A percentile compares a stretch with the other conserved stretches of the same genome.
phyloP scores from a whole-genome alignment of 2,113 vertebrate species.

The Mesembrinibis cayennensis region DNA sequence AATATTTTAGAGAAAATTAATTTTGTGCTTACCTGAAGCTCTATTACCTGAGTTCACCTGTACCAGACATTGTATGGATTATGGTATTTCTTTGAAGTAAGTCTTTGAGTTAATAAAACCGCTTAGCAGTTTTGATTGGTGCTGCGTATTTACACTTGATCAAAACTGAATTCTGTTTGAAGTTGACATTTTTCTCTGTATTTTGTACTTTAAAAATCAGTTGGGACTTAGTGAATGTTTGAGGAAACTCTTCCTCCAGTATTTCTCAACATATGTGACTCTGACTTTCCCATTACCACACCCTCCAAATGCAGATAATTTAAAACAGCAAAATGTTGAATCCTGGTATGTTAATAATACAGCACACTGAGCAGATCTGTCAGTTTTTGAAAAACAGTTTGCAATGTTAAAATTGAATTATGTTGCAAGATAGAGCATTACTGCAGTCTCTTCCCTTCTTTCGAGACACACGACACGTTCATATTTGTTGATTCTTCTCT shows the following conservation, averaged over 20 bases:
- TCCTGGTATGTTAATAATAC: conserved; percentile 59
- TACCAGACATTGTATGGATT: not conserved
- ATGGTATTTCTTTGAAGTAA: not conserved
- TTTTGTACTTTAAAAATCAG: not conserved
- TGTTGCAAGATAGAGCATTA: conserved; percentile 1
- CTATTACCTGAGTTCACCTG: not conserved
- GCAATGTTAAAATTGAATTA: not conserved
- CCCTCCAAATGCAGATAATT: conserved; percentile 6
- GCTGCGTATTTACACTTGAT: not conserved
- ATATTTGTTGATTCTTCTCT: not conserved
- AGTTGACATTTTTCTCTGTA: not conserved
- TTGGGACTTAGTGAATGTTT: not conserved
- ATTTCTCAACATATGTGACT: not conserved
- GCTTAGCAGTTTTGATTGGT: not conserved
- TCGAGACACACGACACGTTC: not conserved
- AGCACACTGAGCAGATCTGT: not conserved
- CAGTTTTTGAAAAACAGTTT: conserved; percentile 33
- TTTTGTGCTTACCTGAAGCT: not conserved
- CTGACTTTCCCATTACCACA: not conserved
- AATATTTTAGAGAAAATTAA: not conserved
- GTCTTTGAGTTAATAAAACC: not conserved
- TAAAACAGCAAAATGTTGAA: not conserved
- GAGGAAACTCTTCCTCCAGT: not conserved
- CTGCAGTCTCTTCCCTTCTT: not conserved
- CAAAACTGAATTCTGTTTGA: not conserved